phyloP scores from a whole-genome alignment of 2,113 vertebrate species.

The Buteo buteo region DNA sequence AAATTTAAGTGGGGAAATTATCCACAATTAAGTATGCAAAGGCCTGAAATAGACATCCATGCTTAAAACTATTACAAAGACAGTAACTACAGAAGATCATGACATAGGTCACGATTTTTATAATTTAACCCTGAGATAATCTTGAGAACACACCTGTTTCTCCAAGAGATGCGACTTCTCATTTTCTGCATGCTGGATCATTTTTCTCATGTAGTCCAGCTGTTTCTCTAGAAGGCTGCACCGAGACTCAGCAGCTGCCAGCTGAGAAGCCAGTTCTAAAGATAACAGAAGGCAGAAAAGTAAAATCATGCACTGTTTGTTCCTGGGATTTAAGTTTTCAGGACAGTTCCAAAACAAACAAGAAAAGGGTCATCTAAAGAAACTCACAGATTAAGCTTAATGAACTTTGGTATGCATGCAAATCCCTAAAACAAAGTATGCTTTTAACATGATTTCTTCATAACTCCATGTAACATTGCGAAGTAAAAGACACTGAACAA shows the following conservation, averaged over 20 bases:
- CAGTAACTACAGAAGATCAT: neutral
- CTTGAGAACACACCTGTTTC: constrained; percentile 78
- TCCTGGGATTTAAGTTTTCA: neutral
- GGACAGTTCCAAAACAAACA: neutral
- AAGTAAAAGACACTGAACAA: neutral
- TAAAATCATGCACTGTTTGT: neutral
- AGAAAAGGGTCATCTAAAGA: neutral
- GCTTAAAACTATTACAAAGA: neutral
- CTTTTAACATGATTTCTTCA: neutral
- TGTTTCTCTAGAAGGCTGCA: constrained; percentile 89
- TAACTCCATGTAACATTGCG: neutral
- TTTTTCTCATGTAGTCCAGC: constrained; percentile 87
- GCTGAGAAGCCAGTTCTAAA: constrained; percentile 83
- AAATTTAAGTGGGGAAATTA: neutral
- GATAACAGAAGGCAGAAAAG: neutral
- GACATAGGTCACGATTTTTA: neutral
- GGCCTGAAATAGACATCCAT: neutral
- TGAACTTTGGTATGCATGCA: neutral
- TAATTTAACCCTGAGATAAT: neutral
- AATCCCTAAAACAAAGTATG: neutral
- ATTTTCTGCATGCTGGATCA: constrained; percentile 82
- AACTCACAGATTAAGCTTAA: neutral
- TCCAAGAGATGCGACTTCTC: constrained; percentile 80
- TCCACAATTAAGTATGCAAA: neutral
- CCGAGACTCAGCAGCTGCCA: constrained; percentile 85